Conservation (phyloP, 2,113 vertebrate species). For the Tretioscincus oriximinensis region DNA sequence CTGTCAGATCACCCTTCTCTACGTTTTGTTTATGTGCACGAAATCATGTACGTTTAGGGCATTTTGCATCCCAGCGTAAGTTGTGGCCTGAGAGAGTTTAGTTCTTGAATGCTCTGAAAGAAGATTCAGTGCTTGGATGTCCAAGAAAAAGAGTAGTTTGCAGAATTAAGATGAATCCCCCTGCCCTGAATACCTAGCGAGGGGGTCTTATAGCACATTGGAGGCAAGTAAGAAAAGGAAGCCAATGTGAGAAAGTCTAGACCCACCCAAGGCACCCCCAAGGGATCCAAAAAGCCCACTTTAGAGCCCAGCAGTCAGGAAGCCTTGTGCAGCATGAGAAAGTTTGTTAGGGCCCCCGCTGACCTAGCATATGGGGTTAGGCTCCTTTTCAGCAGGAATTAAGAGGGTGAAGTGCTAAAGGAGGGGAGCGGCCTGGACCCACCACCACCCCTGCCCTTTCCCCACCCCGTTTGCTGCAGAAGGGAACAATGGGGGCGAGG, state of each 20-base stretch:
- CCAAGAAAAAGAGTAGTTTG: too few species aligned
- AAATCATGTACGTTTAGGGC: too few species aligned
- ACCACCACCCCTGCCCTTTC: conserved; percentile 22
- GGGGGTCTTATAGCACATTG: too few species aligned
- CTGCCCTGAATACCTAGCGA: background rate
- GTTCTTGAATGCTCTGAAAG: too few species aligned
- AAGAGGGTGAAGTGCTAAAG: background rate
- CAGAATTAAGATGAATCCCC: background rate
- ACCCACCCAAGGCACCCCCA: background rate
- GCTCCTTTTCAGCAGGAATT: conserved; percentile 29
- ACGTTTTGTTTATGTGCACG: too few species aligned
- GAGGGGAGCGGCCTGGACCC: conserved; percentile 20
- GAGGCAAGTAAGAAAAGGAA: too few species aligned
- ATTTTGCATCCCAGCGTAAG: too few species aligned
- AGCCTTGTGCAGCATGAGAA: background rate
- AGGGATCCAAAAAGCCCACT: too few species aligned
- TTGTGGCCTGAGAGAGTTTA: too few species aligned
- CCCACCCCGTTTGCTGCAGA: conserved; percentile 11
- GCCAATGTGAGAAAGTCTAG: too few species aligned
- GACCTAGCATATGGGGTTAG: background rate
- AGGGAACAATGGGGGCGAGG: conserved; percentile 59
- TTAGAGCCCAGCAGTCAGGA: background rate
- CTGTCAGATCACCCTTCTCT: too few species aligned
- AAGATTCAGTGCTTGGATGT: too few species aligned
- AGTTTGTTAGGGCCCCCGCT: accelerated